Base-by-base conservation (phyloP, 2,113 vertebrate genomes). In the Colossoma macropomum region DNA sequence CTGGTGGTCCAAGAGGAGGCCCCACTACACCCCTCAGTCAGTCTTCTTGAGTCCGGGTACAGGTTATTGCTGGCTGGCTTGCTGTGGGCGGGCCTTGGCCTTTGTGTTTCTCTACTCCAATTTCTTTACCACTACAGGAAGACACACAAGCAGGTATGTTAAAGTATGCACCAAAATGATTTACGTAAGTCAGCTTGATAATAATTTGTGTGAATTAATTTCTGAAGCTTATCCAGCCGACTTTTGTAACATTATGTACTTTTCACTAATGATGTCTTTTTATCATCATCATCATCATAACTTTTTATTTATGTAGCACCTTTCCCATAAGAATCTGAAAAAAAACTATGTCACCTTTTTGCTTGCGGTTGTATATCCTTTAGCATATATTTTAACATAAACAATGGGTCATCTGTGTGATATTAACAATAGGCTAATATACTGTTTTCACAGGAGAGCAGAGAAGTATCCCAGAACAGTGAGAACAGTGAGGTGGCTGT, bases 1-100 rank as follows among this genome's bases (percentile, higher is more conserved):
- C 86, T 86, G 0, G 30, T 91, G 17, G 82, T 90, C 82, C 92
- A 91, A 80, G 50, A 85, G 85, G 92, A 93, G 90, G 88, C 81
- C 48, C 89, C 84, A 30, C 41, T 77, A 59, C 85, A 87, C 60
- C 77, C 88, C n/a, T 88, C 87, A 23, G 69, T 85, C 28, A 19
- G 60, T 4, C 69, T 80, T 80, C 0, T 45, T 19, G 86, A 91
- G 11, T 63, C 87, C 41, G 71, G 66, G 79, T 85, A 62, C 84
- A 85, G 86, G 85, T 38, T 91, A 17, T 77, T 92, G 69, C 54
- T 88, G 21, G 48, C 90, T 41, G 86, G 84, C 25, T 3, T 83
- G 5, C 75, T 93, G 72, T 93, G 90, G 88, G 27, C 75, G 3
- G 1, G 59, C 2, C 25, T 93, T 66, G 89, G 60, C 11, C 77